Conservation (phyloP, 2,888 invertebrate species). For the Apodemia mormo region DNA sequence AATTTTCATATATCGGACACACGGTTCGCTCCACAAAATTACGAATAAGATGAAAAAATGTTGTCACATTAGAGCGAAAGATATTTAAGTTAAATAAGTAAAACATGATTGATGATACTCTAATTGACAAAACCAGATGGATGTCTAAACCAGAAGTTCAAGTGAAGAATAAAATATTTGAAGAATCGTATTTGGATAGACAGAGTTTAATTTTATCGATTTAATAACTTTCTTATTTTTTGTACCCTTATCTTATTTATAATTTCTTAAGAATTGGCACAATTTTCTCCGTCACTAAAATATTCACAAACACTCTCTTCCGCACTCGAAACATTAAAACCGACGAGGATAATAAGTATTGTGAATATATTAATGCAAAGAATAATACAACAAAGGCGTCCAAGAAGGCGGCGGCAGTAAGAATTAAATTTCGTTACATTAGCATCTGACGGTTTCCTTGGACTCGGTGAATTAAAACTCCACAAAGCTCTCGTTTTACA, state of each 20-base stretch:
- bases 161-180: too few relatives aligned
- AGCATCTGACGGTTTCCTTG: conserved; percentile 28
- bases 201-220: too few relatives aligned
- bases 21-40: too few relatives aligned
- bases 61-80: too few relatives aligned
- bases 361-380: conserved; percentile 3
- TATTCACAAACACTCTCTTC: neutral
- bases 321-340: conserved; percentile 1
- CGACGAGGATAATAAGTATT: neutral
- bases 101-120: too few relatives aligned
- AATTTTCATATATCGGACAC: too few relatives aligned
- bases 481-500: conserved; percentile 24
- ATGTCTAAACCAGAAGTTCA: too few relatives aligned
- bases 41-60: too few relatives aligned
- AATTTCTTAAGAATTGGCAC: neutral
- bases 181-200: too few relatives aligned
- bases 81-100: too few relatives aligned
- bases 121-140: too few relatives aligned
- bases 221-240: neutral
- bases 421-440: conserved; percentile 36
- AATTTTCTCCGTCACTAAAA: neutral
- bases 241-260: too few relatives aligned
- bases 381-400: conserved; percentile 13
- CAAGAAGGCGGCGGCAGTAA: conserved; percentile 32
- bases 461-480: conserved; percentile 30